Evolutionary conservation across 2,888 invertebrate genomes (phyloP).

Genomic region (Andrena chrysosceles): DNA sequence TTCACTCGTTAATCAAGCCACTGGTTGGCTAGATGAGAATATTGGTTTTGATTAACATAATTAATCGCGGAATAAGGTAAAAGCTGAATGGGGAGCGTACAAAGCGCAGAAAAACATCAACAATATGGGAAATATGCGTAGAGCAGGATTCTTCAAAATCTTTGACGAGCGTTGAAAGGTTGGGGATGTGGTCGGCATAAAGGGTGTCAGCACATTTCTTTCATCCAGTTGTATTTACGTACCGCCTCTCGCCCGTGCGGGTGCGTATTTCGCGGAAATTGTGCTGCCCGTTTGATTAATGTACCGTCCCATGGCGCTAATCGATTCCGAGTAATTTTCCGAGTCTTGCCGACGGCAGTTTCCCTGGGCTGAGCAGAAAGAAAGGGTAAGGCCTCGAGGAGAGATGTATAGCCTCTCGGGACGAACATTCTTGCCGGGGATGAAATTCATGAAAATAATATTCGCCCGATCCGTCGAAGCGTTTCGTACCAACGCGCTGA

Average conservation of each 20-base stretch:
- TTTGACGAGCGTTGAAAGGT: constrained; percentile 14
- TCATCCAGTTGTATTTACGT: constrained; percentile 35
- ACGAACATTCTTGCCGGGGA: not conserved
- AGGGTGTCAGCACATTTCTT: constrained; percentile 37
- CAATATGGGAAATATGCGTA: not conserved
- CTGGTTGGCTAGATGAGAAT: too few relatives aligned
- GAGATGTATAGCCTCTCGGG: constrained; percentile 23
- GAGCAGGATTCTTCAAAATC: constrained; percentile 1
- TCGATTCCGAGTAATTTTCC: constrained; percentile 69
- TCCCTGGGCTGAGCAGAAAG: constrained; percentile 8
- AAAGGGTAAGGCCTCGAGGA: constrained; percentile 20
- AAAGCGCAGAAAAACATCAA: not conserved
- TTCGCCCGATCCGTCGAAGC: constrained; percentile 14
- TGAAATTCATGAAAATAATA: constrained; percentile 37
- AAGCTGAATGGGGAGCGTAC: not conserved
- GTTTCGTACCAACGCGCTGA: not conserved
- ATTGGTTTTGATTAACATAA: too few relatives aligned
- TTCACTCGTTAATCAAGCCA: too few relatives aligned
- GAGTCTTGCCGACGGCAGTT: constrained; percentile 18
- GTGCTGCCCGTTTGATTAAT: constrained; percentile 71
- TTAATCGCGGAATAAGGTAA: too few relatives aligned
- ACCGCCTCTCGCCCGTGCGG: constrained; percentile 17
- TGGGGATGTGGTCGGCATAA: not conserved
- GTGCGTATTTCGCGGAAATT: constrained; percentile 56
- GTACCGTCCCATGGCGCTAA: constrained; percentile 62